phyloP scores from a whole-genome alignment of 2,888 invertebrate genomes.

The Phania funesta region DNA sequence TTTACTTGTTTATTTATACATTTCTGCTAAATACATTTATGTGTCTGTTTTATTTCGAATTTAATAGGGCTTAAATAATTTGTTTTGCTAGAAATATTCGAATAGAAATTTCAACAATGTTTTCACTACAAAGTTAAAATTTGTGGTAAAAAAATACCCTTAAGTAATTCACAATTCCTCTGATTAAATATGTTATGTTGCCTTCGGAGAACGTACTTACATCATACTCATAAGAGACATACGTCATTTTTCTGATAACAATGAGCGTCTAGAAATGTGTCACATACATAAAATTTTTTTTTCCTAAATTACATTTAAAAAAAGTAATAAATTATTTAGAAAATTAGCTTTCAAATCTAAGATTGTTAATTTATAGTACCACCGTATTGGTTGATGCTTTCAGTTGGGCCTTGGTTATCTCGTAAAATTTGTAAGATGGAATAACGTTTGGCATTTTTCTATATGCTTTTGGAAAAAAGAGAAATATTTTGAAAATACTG shows the following conservation, averaged over 20 bases:
- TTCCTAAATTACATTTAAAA: too few species aligned
- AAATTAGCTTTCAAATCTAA: too few species aligned
- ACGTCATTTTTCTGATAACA: not conserved
- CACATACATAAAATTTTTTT: too few species aligned
- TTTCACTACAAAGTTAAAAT: not conserved
- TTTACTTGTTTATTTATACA: not conserved
- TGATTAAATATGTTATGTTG: not conserved
- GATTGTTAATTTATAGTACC: too few species aligned
- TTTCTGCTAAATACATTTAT: too few species aligned
- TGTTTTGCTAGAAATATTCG: constrained; percentile 21
- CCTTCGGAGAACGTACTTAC: not conserved
- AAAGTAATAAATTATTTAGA: too few species aligned
- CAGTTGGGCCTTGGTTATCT: too few species aligned
- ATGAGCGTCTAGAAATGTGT: not conserved
- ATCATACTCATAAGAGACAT: not conserved
- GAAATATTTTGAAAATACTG: too few species aligned
- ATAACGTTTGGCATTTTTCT: too few species aligned
- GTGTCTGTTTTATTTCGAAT: constrained; percentile 4
- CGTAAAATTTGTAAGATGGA: too few species aligned
- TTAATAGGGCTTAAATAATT: constrained; percentile 57
- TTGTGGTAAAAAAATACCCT: not conserved
- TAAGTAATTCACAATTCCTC: not conserved
- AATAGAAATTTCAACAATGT: not conserved
- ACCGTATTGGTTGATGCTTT: too few species aligned
- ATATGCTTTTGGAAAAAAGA: too few species aligned